These are phyloP conservation scores for Lota lota DNA, from an alignment of 2,113 vertebrate genomes.

Conservation along the genomic window DNA sequence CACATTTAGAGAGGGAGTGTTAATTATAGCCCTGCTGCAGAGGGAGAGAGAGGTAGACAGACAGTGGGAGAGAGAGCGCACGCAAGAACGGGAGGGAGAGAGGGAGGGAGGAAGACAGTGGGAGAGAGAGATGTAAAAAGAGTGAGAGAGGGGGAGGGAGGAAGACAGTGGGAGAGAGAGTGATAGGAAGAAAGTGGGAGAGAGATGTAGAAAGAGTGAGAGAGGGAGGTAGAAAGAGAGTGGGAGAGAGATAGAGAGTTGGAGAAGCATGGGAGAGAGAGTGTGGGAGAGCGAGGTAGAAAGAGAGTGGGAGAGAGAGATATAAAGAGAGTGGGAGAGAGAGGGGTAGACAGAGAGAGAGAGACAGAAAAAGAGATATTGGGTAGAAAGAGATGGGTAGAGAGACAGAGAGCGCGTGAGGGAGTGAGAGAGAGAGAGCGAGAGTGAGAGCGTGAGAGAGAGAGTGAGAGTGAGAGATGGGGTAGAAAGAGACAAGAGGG, in stretches of 20 bases:
- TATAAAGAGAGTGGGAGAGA: too few relatives aligned
- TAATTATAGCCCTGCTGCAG: too few relatives aligned
- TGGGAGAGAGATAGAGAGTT: neutral
- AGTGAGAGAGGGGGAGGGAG: slow-evolving; percentile 7
- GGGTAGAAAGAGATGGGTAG: neutral
- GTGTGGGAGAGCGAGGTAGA: too few relatives aligned
- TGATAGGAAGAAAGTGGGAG: slow-evolving; percentile 1
- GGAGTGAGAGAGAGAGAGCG: neutral
- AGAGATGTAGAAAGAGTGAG: neutral
- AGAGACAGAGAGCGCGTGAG: neutral
- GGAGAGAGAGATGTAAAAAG: neutral
- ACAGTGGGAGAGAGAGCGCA: slow-evolving; percentile 32
- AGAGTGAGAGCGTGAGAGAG: neutral
- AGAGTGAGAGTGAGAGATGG: too few relatives aligned
- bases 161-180: neutral
- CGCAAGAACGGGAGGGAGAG: slow-evolving; percentile 15
- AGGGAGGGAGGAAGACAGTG: slow-evolving; percentile 23
- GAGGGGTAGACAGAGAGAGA: too few relatives aligned
- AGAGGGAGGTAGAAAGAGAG: neutral
- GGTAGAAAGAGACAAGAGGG: too few relatives aligned
- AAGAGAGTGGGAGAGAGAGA: too few relatives aligned
- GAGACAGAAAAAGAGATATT: neutral
- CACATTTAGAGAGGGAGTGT: too few relatives aligned
- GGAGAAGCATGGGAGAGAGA: too few relatives aligned
- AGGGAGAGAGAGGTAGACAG: slow-evolving; percentile 21